Evolutionary conservation across 2,113 vertebrate genomes (phyloP).

Genomic region (Okapia johnstoni): DNA sequence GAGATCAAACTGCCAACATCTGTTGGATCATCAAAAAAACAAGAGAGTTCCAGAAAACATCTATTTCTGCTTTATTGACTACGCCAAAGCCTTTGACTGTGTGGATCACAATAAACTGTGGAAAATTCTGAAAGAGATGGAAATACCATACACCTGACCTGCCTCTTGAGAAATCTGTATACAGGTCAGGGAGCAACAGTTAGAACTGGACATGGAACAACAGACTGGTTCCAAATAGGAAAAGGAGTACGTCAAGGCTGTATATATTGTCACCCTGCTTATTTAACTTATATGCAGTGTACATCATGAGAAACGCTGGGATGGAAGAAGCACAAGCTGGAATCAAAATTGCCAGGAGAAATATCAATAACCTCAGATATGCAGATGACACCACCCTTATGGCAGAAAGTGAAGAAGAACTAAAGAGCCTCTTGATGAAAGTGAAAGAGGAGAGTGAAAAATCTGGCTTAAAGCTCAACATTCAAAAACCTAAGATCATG

Average conservation of each 20-base stretch:
- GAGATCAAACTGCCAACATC: neutral
- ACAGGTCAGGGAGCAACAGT: no score
- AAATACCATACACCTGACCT: no score
- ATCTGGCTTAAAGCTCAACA: neutral
- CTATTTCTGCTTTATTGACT: neutral
- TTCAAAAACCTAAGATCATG: neutral
- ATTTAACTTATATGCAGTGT: neutral
- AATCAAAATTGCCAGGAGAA: neutral
- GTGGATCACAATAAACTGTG: no score
- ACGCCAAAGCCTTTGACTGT: neutral
- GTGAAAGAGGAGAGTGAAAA: neutral
- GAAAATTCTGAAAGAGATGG: no score
- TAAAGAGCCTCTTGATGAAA: neutral
- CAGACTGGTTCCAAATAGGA: no score
- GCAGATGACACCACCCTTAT: neutral
- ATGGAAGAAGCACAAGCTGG: neutral
- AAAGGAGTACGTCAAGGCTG: no score
- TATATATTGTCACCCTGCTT: no score
- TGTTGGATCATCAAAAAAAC: neutral
- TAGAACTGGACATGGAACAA: no score
- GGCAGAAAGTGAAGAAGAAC: neutral
- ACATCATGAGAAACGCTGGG: neutral
- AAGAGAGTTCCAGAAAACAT: neutral
- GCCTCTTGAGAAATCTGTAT: no score
- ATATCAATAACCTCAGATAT: neutral